Evolutionary conservation across 2,797 vertebrate species (phyloP).

Genomic region (Sparus aurata): DNA sequence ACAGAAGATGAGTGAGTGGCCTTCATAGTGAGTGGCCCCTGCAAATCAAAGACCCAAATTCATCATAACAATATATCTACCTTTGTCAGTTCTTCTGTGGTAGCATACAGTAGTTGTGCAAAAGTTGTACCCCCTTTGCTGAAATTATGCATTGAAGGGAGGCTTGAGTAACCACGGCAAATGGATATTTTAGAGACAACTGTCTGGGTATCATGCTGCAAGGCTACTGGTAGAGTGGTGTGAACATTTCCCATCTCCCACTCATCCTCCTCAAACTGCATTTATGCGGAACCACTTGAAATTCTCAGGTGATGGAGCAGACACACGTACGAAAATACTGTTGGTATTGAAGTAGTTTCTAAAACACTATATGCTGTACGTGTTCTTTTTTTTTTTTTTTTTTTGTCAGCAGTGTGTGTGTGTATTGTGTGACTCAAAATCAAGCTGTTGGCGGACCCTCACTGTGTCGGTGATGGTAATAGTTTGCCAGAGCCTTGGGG

Average conservation of each 20-base stretch:
- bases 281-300: conserved; percentile 50
- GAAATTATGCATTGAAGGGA: background rate
- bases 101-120: background rate
- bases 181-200: conserved; percentile 10
- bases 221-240: conserved; percentile 35
- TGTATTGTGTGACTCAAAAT: conserved; percentile 66
- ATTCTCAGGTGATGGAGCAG: conserved; percentile 50
- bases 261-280: conserved; percentile 36
- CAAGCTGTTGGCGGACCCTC: conserved; percentile 72
- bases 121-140: background rate
- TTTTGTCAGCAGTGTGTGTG: conserved; percentile 46
- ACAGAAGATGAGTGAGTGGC: no score
- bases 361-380: conserved; percentile 41
- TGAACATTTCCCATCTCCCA: conserved; percentile 40
- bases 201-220: conserved; percentile 24
- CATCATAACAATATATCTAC: background rate
- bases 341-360: conserved; percentile 48
- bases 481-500: conserved; percentile 78
- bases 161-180: conserved; percentile 10
- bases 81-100: background rate
- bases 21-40: background rate
- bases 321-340: conserved; percentile 31
- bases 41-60: no score
- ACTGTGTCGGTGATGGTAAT: conserved; percentile 80
- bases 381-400: background rate